Evolutionary conservation across 2,113 vertebrate genomes (phyloP).

Genomic region (Lampris incognitus): DNA sequence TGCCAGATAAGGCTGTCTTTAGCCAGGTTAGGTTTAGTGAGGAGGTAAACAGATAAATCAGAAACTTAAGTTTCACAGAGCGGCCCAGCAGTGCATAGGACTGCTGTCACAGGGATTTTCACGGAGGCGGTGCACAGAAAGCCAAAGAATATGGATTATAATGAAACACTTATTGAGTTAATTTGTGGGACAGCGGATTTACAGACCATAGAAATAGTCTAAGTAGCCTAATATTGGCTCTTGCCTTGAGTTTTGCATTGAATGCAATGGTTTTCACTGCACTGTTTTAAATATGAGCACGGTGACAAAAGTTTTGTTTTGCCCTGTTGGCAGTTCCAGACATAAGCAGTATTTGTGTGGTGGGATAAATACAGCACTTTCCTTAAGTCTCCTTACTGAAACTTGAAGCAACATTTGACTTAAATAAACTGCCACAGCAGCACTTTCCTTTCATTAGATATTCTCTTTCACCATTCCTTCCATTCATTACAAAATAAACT

Average conservation of each 20-base stretch:
- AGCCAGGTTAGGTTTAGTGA: too few relatives aligned
- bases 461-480: neutral
- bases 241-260: constrained; percentile 1
- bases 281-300: neutral
- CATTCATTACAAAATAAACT: neutral
- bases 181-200: too few relatives aligned
- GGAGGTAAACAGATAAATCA: neutral
- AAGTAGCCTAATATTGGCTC: neutral
- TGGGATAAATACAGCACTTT: neutral
- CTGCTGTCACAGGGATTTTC: too few relatives aligned
- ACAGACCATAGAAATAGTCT: neutral
- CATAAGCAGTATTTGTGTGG: constrained; percentile 1
- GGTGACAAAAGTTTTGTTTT: constrained; percentile 1
- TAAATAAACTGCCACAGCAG: constrained; percentile 24
- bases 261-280: neutral
- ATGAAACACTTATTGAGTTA: too few relatives aligned
- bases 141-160: neutral
- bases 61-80: neutral
- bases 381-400: constrained; percentile 10
- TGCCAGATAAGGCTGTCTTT: too few relatives aligned
- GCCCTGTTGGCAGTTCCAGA: neutral
- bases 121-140: neutral
- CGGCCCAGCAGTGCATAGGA: neutral
- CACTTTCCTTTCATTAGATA: neutral
- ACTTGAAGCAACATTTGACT: constrained; percentile 31